A percentile compares a stretch with the other conserved stretches of the same genome.
Conservation (phyloP, 2,888 invertebrate species). For the Spilosoma lubricipeda region DNA sequence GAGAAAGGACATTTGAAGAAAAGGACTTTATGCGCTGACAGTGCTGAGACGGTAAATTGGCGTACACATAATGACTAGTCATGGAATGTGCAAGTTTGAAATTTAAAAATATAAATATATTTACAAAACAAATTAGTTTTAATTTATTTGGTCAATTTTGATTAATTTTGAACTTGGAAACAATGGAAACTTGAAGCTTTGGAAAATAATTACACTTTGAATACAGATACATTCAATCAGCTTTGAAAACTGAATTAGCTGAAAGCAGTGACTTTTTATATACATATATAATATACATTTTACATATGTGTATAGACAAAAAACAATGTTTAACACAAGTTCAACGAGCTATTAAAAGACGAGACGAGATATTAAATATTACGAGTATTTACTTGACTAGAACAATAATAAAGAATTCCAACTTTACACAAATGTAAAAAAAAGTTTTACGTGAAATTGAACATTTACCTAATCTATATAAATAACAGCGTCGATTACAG, state of each 20-base stretch:
- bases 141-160: background rate
- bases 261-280: background rate
- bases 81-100: background rate
- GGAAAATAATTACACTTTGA: slow-evolving; percentile 9
- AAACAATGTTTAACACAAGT: background rate
- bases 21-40: too few species aligned
- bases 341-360: too few species aligned
- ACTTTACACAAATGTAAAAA: slow-evolving; percentile 23
- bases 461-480: slow-evolving; percentile 31
- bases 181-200: too few species aligned
- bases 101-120: background rate
- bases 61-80: too few species aligned
- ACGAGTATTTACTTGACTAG: slow-evolving; percentile 39
- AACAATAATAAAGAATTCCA: slow-evolving; percentile 31
- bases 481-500: slow-evolving; percentile 22
- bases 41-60: too few species aligned
- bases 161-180: too few species aligned
- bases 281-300: too few species aligned
- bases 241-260: slow-evolving; percentile 15
- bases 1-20: too few species aligned
- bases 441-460: slow-evolving; percentile 27
- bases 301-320: background rate
- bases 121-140: background rate
- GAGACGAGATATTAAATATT: too few species aligned
- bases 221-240: slow-evolving; percentile 18